Conservation (phyloP, 2,797 vertebrate genomes). For the Crenuchus spilurus region DNA sequence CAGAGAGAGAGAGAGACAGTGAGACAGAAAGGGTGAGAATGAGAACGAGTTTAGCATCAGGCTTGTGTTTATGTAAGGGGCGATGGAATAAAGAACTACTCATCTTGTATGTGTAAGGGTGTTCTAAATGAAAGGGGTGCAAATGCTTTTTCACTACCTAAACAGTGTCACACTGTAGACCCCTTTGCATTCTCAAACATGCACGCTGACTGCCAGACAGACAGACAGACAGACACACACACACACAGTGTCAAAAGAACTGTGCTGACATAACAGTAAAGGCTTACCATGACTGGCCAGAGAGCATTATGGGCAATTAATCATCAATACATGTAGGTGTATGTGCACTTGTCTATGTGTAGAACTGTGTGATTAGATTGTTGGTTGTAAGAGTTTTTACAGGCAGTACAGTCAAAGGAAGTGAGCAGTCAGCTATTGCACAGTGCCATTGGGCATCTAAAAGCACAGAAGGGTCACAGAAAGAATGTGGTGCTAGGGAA, state of each 20-base stretch:
- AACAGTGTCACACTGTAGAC: conserved; percentile 1
- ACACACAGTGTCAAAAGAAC: conserved; percentile 14
- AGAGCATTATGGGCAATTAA: conserved; percentile 12
- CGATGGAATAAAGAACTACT: not conserved
- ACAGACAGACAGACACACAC: conserved; percentile 26
- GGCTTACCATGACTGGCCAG: conserved; percentile 14
- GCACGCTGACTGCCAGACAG: not conserved
- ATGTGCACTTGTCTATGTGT: not conserved
- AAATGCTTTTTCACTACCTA: not conserved
- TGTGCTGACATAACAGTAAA: conserved; percentile 8
- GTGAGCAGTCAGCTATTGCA: conserved; percentile 39
- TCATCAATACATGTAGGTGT: conserved; percentile 6
- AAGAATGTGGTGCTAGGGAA: not conserved
- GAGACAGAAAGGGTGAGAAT: conserved; percentile 47
- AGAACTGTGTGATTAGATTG: conserved; percentile 22
- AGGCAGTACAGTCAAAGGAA: conserved; percentile 29
- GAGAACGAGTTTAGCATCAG: conserved; percentile 32
- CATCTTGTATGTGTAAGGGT: not conserved
- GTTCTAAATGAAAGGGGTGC: not conserved
- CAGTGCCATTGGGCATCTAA: conserved; percentile 18
- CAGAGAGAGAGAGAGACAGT: conserved; percentile 47
- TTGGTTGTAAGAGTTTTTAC: conserved; percentile 19
- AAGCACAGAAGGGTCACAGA: conserved; percentile 8
- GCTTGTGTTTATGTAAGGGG: conserved; percentile 25
- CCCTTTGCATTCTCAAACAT: conserved; percentile 15